phyloP scores from a whole-genome alignment of 2,888 invertebrate genomes.

The Mimumesa dahlbomi region DNA sequence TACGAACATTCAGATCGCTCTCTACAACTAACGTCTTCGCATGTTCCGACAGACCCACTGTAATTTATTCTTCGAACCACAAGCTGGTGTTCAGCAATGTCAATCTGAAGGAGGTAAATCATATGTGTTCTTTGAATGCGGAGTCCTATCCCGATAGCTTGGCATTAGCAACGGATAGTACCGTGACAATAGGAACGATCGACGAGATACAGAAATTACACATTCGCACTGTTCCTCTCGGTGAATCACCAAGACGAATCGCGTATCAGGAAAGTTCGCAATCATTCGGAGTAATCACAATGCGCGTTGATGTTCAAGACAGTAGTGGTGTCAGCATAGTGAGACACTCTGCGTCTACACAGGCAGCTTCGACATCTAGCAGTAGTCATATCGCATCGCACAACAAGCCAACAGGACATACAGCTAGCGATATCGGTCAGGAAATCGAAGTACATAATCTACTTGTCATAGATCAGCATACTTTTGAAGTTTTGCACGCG shows the following conservation, averaged over 20 bases:
- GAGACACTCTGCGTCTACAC: slow-evolving; percentile 89
- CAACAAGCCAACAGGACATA: slow-evolving; percentile 77
- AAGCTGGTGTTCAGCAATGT: slow-evolving; percentile 99
- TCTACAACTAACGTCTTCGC: slow-evolving; percentile 98
- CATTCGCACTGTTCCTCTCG: slow-evolving; percentile 96
- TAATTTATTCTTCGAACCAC: slow-evolving; percentile 99
- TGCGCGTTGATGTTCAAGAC: slow-evolving; percentile 93
- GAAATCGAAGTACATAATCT: slow-evolving; percentile 95
- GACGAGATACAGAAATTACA: slow-evolving; percentile 99
- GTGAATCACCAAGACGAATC: slow-evolving; percentile 96
- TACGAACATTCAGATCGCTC: slow-evolving; percentile 93
- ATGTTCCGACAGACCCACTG: slow-evolving; percentile 98
- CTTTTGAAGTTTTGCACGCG: slow-evolving; percentile 97
- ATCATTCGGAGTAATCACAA: slow-evolving; percentile 96
- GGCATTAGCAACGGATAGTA: slow-evolving; percentile 93
- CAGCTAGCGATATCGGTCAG: slow-evolving; percentile 85
- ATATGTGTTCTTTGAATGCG: slow-evolving; percentile 98
- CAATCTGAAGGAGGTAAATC: slow-evolving; percentile 95
- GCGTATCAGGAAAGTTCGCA: slow-evolving; percentile 96
- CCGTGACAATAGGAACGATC: slow-evolving; percentile 97
- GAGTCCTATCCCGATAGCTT: slow-evolving; percentile 96
- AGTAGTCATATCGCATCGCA: slow-evolving; percentile 80
- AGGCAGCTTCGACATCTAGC: slow-evolving; percentile 85
- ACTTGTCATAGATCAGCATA: slow-evolving; percentile 96
- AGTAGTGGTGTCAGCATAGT: slow-evolving; percentile 84